phyloP scores from a whole-genome alignment of 2,797 vertebrate species.

The Agapornis canus region DNA sequence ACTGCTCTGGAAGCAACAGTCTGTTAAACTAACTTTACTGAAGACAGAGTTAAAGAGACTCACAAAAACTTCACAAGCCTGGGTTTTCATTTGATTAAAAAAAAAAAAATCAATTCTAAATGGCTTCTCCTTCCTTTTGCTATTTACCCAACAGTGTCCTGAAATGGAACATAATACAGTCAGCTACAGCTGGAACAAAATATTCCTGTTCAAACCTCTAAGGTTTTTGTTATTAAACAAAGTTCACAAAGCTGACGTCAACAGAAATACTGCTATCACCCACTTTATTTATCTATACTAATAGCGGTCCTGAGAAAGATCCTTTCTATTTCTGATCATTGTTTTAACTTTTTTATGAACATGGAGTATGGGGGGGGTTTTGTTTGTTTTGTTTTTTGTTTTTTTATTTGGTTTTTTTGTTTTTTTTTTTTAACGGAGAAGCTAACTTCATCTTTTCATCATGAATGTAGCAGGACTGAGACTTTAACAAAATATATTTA shows the following conservation, averaged over 20 bases:
- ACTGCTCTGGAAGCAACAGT: not conserved
- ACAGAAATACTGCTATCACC: not conserved
- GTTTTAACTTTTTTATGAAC: not conserved
- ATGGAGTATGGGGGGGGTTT: fast-evolving
- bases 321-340: not conserved
- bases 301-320: not conserved
- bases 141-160: not conserved
- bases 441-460: not conserved
- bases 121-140: not conserved
- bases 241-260: not conserved
- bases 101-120: not conserved
- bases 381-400: not conserved
- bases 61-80: not conserved
- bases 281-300: not conserved
- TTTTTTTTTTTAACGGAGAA: not conserved
- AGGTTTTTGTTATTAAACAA: not conserved
- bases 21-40: not conserved
- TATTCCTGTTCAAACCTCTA: not conserved
- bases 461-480: not conserved
- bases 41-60: not conserved
- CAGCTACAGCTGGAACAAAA: not conserved
- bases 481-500: not conserved
- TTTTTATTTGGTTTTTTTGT: not conserved
- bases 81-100: not conserved
- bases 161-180: not conserved